These are phyloP conservation scores for Xanthia togata DNA, from an alignment of 2,888 invertebrate genomes.

Conservation along the genomic window DNA sequence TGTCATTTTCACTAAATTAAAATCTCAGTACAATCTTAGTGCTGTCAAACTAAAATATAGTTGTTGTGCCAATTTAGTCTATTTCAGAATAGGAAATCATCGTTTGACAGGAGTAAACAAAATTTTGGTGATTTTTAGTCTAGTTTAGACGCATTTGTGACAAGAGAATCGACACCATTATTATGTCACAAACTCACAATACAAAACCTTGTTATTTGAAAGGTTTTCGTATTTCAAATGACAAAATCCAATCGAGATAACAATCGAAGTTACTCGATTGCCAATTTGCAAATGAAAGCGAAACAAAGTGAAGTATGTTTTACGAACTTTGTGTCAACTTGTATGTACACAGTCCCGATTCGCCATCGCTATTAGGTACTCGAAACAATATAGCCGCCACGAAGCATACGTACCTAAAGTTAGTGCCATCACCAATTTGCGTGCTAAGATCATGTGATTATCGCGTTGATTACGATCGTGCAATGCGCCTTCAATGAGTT, in stretches of 20 bases:
- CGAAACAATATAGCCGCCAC: background rate
- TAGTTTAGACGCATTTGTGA: too few relatives aligned
- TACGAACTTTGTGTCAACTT: constrained; percentile 6
- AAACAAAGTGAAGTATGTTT: constrained; percentile 38
- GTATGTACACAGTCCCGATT: background rate
- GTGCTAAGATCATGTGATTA: background rate
- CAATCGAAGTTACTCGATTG: constrained; percentile 50
- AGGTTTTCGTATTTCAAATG: constrained; percentile 30
- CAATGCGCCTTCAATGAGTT: background rate
- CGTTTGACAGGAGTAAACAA: too few relatives aligned
- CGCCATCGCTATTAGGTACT: background rate
- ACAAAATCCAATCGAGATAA: constrained; percentile 42
- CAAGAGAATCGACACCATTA: too few relatives aligned
- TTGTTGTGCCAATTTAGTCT: too few relatives aligned
- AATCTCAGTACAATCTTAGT: too few relatives aligned
- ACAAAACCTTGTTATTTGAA: constrained; percentile 17
- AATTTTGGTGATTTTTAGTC: too few relatives aligned
- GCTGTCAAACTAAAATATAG: too few relatives aligned
- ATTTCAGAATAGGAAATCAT: too few relatives aligned
- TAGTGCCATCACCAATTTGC: background rate
- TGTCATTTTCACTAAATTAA: too few relatives aligned
- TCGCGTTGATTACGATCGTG: background rate
- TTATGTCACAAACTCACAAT: background rate
- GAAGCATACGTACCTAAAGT: background rate
- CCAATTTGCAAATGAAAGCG: constrained; percentile 53